A percentile compares a stretch with the other conserved stretches of the same genome.
Evolutionary conservation across 2,113 vertebrate species (phyloP).

Genomic region (Stigmatopora nigra): DNA sequence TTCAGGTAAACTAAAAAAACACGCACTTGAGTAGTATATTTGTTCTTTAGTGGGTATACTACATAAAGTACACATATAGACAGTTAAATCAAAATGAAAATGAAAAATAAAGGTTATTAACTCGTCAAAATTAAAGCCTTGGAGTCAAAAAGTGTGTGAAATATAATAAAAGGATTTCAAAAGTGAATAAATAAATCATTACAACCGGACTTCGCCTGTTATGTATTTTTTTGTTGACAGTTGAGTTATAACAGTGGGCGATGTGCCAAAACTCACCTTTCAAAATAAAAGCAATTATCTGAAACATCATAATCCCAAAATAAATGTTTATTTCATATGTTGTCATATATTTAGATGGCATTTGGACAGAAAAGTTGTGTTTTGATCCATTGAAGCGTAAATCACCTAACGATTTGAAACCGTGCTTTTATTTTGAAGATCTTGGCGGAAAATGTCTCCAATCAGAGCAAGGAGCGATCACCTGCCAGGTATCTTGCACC

Average conservation of each 20-base stretch:
- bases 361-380: neutral
- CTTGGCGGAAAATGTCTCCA: conserved; percentile 9
- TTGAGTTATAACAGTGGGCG: neutral
- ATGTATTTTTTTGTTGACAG: neutral
- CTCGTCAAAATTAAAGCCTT: neutral
- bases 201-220: neutral
- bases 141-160: neutral
- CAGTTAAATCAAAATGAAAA: neutral
- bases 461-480: neutral
- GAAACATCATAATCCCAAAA: neutral
- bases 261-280: conserved; percentile 1
- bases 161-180: neutral
- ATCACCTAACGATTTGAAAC: neutral
- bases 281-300: conserved; percentile 6
- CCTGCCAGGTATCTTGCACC: conserved; percentile 25
- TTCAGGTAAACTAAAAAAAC: neutral
- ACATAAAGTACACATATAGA: neutral
- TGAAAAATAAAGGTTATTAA: neutral
- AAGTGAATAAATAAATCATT: neutral
- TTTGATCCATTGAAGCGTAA: neutral
- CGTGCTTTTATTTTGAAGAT: conserved; percentile 21
- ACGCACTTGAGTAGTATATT: neutral
- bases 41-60: too few species aligned
- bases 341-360: neutral
- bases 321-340: neutral